These are phyloP conservation scores for Caenorhabditis virilis DNA, from an alignment of 2,888 invertebrate genomes.

Conservation along the genomic window DNA sequence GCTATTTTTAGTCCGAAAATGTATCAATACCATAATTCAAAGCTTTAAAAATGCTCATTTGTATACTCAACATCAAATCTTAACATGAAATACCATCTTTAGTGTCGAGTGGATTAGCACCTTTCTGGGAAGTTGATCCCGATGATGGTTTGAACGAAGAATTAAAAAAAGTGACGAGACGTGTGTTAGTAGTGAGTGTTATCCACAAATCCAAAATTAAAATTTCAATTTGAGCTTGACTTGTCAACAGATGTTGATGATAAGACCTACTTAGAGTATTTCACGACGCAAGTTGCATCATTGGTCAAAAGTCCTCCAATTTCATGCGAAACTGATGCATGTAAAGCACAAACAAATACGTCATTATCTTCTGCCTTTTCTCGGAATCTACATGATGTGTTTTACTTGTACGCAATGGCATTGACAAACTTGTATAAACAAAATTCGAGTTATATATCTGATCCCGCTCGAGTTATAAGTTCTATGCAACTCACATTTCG, in stretches of 20 bases:
- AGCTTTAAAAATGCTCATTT: neutral
- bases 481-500: neutral
- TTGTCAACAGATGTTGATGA: neutral
- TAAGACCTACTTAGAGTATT: neutral
- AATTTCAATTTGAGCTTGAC: too few relatives aligned
- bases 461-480: neutral
- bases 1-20: too few relatives aligned
- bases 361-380: neutral
- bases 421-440: neutral
- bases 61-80: too few relatives aligned
- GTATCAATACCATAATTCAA: too few relatives aligned
- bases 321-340: neutral
- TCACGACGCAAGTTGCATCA: neutral
- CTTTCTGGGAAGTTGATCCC: slow-evolving; percentile 31
- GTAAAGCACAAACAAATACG: too few relatives aligned
- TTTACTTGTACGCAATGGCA: neutral
- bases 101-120: slow-evolving; percentile 40
- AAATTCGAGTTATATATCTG: neutral
- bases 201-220: too few relatives aligned
- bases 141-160: slow-evolving; percentile 31
- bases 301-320: neutral
- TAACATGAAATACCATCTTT: slow-evolving; percentile 1
- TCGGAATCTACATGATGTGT: neutral
- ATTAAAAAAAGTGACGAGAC: slow-evolving; percentile 12
- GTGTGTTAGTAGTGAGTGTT: slow-evolving; percentile 33